Percentiles rank a stretch among this genome's conserved stretches.
phyloP scores from a whole-genome alignment of 2,797 vertebrate genomes.

The Lindbergichthys nudifrons region DNA sequence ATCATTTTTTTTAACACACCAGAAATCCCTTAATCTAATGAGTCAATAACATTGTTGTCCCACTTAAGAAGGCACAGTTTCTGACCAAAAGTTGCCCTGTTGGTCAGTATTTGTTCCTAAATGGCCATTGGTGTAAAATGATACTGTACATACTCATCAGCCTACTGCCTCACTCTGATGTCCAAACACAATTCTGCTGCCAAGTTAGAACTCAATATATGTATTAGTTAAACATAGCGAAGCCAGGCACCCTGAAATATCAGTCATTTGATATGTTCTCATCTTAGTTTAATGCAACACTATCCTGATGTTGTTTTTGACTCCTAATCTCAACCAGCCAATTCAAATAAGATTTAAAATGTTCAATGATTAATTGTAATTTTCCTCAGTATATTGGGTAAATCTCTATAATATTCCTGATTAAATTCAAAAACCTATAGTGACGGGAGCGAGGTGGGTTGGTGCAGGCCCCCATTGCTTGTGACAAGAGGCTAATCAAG shows the following conservation, averaged over 20 bases:
- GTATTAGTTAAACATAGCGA: slow-evolving; percentile 17
- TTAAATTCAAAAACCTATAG: not conserved
- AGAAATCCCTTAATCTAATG: not conserved
- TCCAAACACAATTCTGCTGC: not conserved
- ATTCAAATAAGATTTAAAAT: not conserved
- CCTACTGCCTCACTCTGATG: slow-evolving; percentile 2
- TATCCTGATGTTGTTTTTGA: not conserved
- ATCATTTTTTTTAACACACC: not conserved
- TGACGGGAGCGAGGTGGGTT: not conserved
- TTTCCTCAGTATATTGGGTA: not conserved
- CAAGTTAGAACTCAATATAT: slow-evolving; percentile 17
- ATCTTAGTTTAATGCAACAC: slow-evolving; percentile 8
- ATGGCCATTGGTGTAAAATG: not conserved
- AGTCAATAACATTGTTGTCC: not conserved
- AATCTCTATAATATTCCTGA: not conserved
- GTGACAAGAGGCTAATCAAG: not conserved
- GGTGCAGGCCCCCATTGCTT: not conserved
- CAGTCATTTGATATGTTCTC: slow-evolving; percentile 21
- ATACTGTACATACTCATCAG: slow-evolving; percentile 2
- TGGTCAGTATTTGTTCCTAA: slow-evolving; percentile 10
- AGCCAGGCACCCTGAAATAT: slow-evolving; percentile 3
- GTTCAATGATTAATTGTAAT: not conserved
- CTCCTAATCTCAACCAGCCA: not conserved
- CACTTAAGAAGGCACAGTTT: not conserved
- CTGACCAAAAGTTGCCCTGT: not conserved